Base-by-base conservation (phyloP, 2,888 invertebrate genomes). In the Athalia rosae region DNA sequence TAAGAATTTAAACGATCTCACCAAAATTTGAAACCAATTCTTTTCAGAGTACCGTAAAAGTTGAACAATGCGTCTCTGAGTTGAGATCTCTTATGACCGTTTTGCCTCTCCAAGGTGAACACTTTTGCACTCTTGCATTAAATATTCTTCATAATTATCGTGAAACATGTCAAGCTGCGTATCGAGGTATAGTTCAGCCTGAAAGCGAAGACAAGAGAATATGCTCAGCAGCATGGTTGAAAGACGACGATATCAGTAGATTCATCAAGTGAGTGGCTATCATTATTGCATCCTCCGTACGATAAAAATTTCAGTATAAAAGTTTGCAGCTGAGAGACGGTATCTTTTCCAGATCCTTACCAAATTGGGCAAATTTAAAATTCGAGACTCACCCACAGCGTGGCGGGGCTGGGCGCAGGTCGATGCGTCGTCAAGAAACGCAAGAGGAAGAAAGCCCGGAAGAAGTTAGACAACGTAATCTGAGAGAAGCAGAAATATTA, bases 161-260 rank as follows among this genome's bases (percentile, higher is more conserved):
- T 15, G 95, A 95, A 82, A 94, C 94, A 9, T 95, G 95, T 85
- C 93, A 94, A 81, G 92, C 93, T 1, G 95, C 95, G 0, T 96
- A 96, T 88, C 91, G 93, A 79, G 94, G 94, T 63, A 94, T 95
- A 80, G 95, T 95, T 0, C 95, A 95, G 86, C 94, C 95, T 0
- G 95, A 95, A 84, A 92, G 94, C 0, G 95, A 96, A 85, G 95
- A 96, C 84, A 93, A 94, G 83, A 91, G 95, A 79, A 94, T 97
- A 78, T 95, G 96, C 83, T 96, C 95, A 84, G 95, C 96, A 0
- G 94, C 95, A 9, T 97, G 98, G 98, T 92, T 98, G 0, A 96
- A 97, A 83, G 98, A 99, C 90, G 97, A 97, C 85, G 98, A 99
- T 87, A 98, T 99, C 79, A 97, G 95, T 87, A 91, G 98, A 76